Conservation (phyloP, 2,113 vertebrate species). For the Alligator mississippiensis region DNA sequence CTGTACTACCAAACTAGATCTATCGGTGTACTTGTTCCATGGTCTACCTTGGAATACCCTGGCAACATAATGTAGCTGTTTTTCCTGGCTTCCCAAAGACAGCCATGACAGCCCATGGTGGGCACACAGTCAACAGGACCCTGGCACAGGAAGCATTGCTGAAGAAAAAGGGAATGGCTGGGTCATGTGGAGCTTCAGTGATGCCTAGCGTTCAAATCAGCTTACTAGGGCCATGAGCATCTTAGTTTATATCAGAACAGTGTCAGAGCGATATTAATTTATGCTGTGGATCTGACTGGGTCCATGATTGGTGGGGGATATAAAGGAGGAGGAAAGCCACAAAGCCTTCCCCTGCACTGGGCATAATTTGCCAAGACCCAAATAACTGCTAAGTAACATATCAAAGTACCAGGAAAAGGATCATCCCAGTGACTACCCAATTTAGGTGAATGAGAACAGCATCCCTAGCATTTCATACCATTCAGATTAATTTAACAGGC, state of each 20-base stretch:
- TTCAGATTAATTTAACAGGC: not conserved
- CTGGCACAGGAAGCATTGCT: not conserved
- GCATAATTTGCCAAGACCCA: not conserved
- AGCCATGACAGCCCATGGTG: not conserved
- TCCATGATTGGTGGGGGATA: accelerated
- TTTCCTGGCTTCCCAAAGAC: not conserved
- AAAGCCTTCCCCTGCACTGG: no score
- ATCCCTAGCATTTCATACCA: not conserved
- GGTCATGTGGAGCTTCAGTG: not conserved
- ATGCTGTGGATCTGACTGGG: not conserved
- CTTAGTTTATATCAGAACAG: not conserved
- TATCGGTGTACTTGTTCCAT: not conserved
- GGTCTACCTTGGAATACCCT: not conserved
- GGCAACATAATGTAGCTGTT: not conserved
- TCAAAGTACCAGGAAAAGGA: not conserved
- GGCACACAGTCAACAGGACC: not conserved
- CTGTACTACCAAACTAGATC: not conserved
- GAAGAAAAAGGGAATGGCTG: not conserved
- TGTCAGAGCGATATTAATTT: no score
- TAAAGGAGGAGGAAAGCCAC: not conserved
- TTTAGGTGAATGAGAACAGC: not conserved
- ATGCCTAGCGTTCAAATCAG: not conserved
- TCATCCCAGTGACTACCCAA: not conserved
- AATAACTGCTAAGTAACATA: accelerated
- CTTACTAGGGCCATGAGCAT: not conserved